Conservation (phyloP, 2,797 vertebrate genomes). For the Gobio occitaniae region DNA sequence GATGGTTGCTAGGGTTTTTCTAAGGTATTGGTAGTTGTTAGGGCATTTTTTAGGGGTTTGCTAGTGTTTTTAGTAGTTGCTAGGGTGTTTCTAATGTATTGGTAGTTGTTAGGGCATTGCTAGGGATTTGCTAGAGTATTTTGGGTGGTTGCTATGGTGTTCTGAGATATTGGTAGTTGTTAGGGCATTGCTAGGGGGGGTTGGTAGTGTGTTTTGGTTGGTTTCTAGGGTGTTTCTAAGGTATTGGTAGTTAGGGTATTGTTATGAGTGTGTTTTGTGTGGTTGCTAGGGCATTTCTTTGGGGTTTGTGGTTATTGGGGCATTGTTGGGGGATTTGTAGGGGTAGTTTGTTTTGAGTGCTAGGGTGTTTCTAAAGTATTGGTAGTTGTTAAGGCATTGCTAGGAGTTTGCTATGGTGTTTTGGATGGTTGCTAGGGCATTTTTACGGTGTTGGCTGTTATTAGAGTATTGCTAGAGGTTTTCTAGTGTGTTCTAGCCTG, state of each 20-base stretch:
- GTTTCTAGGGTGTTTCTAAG: neutral
- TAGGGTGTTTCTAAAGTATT: neutral
- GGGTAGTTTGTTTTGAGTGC: neutral
- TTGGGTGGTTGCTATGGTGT: neutral
- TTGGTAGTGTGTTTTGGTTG: fast-evolving
- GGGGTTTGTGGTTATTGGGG: too few relatives aligned
- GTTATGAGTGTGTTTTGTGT: neutral
- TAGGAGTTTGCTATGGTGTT: neutral
- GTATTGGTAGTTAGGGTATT: neutral
- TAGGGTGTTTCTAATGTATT: neutral
- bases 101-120: neutral
- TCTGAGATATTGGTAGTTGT: too few relatives aligned
- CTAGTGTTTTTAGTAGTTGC: neutral
- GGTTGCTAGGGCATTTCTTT: neutral
- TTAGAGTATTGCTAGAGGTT: neutral
- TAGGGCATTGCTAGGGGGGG: too few relatives aligned
- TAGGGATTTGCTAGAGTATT: neutral
- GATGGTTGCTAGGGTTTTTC: neutral
- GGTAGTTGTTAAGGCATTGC: neutral
- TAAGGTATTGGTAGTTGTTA: neutral
- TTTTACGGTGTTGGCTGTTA: neutral
- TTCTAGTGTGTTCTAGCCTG: neutral
- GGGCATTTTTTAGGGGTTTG: neutral
- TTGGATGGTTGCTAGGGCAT: neutral
- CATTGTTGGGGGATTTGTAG: too few relatives aligned